These are phyloP conservation scores for Penaeus monodon DNA, from an alignment of 2,888 invertebrate genomes.

Conservation along the genomic window DNA sequence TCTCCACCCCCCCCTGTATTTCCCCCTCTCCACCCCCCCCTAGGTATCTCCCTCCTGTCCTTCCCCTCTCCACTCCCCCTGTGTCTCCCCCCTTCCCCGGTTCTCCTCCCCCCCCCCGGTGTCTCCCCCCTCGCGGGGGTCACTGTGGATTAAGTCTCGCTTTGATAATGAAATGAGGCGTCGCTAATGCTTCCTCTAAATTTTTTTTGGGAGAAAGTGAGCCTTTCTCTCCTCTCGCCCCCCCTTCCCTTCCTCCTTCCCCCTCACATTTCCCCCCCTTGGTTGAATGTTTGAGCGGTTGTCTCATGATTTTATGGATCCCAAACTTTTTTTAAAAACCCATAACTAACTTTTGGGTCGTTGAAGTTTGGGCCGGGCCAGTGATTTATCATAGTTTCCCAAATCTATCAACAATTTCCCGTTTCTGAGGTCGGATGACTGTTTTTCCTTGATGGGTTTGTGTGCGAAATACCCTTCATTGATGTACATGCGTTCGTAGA, in stretches of 20 bases:
- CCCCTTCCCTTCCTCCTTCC: background rate
- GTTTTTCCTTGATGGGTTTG: too few relatives aligned
- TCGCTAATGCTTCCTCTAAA: slow-evolving; percentile 44
- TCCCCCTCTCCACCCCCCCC: background rate
- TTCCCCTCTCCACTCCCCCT: background rate
- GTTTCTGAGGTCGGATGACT: too few relatives aligned
- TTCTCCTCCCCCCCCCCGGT: background rate
- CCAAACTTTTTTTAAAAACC: background rate
- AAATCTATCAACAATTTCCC: too few relatives aligned
- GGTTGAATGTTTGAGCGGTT: too few relatives aligned
- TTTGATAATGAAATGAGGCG: slow-evolving; percentile 48
- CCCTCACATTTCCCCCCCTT: background rate
- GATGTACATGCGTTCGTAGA: too few relatives aligned
- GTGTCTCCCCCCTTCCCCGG: background rate
- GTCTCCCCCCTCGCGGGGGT: slow-evolving; percentile 6
- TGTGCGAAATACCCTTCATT: too few relatives aligned
- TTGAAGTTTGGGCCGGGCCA: too few relatives aligned
- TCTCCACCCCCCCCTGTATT: background rate
- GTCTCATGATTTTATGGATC: slow-evolving; percentile 9
- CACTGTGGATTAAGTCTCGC: slow-evolving; percentile 39
- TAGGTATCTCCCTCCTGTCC: background rate
- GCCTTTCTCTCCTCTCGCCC: background rate
- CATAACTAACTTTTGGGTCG: background rate
- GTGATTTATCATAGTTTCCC: too few relatives aligned
- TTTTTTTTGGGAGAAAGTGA: slow-evolving; percentile 40